Conservation (phyloP, 2,797 vertebrate species). For the Pteropus rufus region DNA sequence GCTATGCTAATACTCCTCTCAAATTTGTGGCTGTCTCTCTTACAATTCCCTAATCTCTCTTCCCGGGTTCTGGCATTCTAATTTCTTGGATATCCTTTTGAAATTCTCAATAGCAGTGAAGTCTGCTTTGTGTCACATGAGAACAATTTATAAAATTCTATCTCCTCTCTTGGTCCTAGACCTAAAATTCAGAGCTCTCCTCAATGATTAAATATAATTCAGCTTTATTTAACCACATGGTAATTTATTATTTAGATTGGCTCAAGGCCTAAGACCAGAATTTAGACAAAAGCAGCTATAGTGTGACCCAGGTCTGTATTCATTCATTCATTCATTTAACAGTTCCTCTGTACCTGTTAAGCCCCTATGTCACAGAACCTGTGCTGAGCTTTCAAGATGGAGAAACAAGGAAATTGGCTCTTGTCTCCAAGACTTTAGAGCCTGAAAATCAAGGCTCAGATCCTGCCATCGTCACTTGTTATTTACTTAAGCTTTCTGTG, state of each 20-base stretch:
- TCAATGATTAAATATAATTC: background rate
- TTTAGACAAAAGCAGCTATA: background rate
- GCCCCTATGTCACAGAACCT: background rate
- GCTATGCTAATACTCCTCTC: background rate
- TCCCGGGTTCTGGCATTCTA: background rate
- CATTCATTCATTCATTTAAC: background rate
- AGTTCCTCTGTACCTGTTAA: background rate
- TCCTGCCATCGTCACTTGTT: background rate
- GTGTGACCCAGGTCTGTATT: background rate
- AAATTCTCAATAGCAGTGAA: background rate
- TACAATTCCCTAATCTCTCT: background rate
- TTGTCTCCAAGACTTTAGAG: background rate
- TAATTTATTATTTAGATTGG: background rate
- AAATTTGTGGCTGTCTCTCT: background rate
- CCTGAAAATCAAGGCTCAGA: background rate
- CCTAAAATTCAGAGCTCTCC: background rate
- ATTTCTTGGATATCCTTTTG: background rate
- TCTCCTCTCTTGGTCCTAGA: background rate
- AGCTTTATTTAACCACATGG: background rate
- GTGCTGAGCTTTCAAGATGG: background rate
- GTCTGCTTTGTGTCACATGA: background rate
- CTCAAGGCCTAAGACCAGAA: background rate
- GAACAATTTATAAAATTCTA: background rate
- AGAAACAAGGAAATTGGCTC: background rate
- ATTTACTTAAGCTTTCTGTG: background rate